Base-by-base conservation (phyloP, 1,140 invertebrate species). In the Brachionus manjavacas region DNA sequence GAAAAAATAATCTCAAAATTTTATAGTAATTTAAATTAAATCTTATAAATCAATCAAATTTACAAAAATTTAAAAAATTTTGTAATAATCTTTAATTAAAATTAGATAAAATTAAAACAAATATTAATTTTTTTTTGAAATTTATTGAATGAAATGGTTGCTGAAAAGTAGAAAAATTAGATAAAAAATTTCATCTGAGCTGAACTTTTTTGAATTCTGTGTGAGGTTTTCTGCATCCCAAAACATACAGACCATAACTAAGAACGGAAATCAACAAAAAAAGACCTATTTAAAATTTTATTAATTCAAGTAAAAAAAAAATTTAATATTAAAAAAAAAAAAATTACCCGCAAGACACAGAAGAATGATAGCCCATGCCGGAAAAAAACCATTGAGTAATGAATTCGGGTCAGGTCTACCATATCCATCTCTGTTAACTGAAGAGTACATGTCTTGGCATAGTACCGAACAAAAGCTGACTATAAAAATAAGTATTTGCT, bases 341-440 rank as follows among this genome's bases (percentile, higher is more conserved):
- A 72, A 14, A 35, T 43, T 55, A 80, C 76, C 49, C 20, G 76
- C 49, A 11, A 80, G 31, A 60, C 49, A 64, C 16, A 80, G 14
- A 35, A 80, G 52, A 16, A 80, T 80, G 25, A 60, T 41, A 2
- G 49, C 49, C 76, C 76, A 80, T 4, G 52, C 49, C 52, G 76
- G 76, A 80, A 80, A 80, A 39, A 80, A 80, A 0, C 76, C 76
- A 35, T 80, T 80, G 2, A 80, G 31, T 6, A 60, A 20, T 1
- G 76, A 80, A 64, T 80, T 60, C 16, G 76, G 76, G 41, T 80
- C 52, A 25, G 11, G 28, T 49, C 76, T 28, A 20, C 52, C 52
- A 60, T 80, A 80, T 39, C 76, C 76, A 20, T 80, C 76, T 80
- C 76, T 80, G 12, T 49, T 76, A 0, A 76, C 25, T 49, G 72